Evolutionary conservation across 2,113 vertebrate species (phyloP).

Genomic region (Melozone crissalis): DNA sequence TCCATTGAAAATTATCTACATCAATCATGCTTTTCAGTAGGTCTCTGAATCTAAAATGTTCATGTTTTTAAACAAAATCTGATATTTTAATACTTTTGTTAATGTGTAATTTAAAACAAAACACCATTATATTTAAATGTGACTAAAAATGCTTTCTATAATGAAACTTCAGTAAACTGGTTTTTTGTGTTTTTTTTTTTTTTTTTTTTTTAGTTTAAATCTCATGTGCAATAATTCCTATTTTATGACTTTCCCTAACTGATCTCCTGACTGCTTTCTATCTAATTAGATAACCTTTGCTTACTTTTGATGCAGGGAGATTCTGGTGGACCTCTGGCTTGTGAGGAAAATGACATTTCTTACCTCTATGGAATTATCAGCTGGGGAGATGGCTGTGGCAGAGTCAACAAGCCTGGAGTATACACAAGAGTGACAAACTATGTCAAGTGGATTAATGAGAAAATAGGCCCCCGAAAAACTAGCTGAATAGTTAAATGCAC

Average conservation of each 20-base stretch:
- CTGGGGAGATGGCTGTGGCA: constrained; percentile 91
- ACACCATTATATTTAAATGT: neutral
- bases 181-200: neutral
- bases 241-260: neutral
- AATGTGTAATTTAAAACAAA: neutral
- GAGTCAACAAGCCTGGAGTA: constrained; percentile 84
- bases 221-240: neutral
- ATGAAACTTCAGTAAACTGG: neutral
- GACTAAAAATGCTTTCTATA: neutral
- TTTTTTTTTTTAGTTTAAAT: neutral
- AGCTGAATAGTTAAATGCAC: neutral
- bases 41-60: neutral
- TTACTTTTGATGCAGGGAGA: constrained; percentile 83
- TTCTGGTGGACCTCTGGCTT: constrained; percentile 90
- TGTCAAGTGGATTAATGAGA: constrained; percentile 87
- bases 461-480: constrained; percentile 55
- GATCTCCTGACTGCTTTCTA: neutral
- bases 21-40: neutral
- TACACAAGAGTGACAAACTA: constrained; percentile 90
- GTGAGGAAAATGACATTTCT: constrained; percentile 76
- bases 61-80: neutral
- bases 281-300: neutral
- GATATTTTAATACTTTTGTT: neutral
- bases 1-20: neutral
- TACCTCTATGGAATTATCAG: constrained; percentile 92